These are phyloP conservation scores for Leucania comma DNA, from an alignment of 2,888 invertebrate species.

Conservation along the genomic window DNA sequence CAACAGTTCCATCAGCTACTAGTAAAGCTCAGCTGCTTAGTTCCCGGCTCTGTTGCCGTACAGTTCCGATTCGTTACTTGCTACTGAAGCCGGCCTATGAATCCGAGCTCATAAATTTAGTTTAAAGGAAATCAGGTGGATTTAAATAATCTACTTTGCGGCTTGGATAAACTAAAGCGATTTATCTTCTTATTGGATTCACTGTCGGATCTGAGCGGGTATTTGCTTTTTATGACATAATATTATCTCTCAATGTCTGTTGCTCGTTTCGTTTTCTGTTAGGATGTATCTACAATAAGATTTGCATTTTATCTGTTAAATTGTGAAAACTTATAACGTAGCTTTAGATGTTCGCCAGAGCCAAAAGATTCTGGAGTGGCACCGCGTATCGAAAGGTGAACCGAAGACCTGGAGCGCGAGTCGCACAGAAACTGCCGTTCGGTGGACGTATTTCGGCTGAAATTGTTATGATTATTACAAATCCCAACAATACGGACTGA, in stretches of 20 bases:
- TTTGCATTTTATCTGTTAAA: too few species aligned
- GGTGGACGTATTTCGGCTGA: too few species aligned
- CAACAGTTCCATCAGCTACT: not conserved
- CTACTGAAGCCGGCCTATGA: constrained; percentile 9
- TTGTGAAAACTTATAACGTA: too few species aligned
- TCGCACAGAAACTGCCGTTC: too few species aligned
- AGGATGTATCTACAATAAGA: too few species aligned
- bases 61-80: not conserved
- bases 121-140: constrained; percentile 42
- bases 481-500: too few species aligned
- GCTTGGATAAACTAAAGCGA: constrained; percentile 23
- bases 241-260: not conserved
- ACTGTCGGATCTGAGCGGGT: not conserved
- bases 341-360: too few species aligned
- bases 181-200: constrained; percentile 33
- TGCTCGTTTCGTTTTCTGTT: not conserved
- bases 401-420: too few species aligned
- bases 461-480: too few species aligned
- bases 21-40: not conserved
- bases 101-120: constrained; percentile 30
- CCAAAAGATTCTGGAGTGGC: too few species aligned
- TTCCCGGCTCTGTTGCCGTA: not conserved
- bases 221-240: constrained; percentile 29
- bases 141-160: constrained; percentile 39
- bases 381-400: too few species aligned